A percentile compares a stretch with the other conserved stretches of the same genome.
These are phyloP conservation scores for Lithophane leautieri DNA, from an alignment of 2,888 invertebrate genomes.

Conservation along the genomic window DNA sequence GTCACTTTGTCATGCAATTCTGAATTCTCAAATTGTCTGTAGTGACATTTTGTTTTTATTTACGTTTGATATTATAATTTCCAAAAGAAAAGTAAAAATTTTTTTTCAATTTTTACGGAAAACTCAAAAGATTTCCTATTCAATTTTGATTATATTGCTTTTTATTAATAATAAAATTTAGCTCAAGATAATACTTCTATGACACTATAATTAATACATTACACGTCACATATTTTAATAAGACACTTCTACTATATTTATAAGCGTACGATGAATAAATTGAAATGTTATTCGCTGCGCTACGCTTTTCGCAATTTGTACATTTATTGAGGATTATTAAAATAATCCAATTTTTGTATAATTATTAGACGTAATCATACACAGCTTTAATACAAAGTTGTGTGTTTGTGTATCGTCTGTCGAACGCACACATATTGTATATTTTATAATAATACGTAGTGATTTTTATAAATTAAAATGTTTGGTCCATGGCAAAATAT, in stretches of 20 bases:
- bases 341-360: slow-evolving; percentile 64
- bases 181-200: not conserved
- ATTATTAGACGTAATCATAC: slow-evolving; percentile 67
- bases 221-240: slow-evolving; percentile 38
- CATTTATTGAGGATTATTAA: slow-evolving; percentile 65
- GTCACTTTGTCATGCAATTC: not conserved
- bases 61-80: not conserved
- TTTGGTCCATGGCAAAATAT: slow-evolving; percentile 65
- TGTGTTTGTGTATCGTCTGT: slow-evolving; percentile 66
- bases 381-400: slow-evolving; percentile 68
- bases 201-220: not conserved
- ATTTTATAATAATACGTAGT: slow-evolving; percentile 66
- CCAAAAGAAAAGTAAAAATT: not conserved
- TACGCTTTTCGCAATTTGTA: slow-evolving; percentile 73
- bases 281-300: slow-evolving; percentile 72
- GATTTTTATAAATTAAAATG: slow-evolving; percentile 54
- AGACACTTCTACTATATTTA: slow-evolving; percentile 40
- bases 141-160: not conserved
- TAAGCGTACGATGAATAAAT: slow-evolving; percentile 76
- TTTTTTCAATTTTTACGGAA: accelerated
- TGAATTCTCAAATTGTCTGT: not conserved
- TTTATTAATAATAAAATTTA: not conserved
- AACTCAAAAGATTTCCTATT: not conserved
- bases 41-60: not conserved
- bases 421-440: slow-evolving; percentile 68